A percentile compares a stretch with the other conserved stretches of the same genome.
phyloP scores from a whole-genome alignment of 2,113 vertebrate genomes.

The Murina feae region DNA sequence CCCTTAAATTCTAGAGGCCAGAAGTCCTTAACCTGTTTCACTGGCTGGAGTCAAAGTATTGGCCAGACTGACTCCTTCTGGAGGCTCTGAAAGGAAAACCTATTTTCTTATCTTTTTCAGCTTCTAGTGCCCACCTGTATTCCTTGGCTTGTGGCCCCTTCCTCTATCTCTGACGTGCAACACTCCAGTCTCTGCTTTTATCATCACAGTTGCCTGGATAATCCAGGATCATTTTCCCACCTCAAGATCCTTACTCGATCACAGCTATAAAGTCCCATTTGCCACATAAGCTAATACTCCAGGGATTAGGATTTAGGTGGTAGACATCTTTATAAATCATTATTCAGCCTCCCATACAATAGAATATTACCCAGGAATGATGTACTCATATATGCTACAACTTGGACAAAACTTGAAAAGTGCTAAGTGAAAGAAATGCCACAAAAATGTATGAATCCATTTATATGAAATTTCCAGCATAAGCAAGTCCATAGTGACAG shows the following conservation, averaged over 20 bases:
- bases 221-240: too few relatives aligned
- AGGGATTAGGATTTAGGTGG: neutral
- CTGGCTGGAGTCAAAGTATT: neutral
- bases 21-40: neutral
- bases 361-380: neutral
- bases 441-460: neutral
- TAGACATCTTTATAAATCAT: neutral
- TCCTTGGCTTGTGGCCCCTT: neutral
- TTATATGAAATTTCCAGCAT: neutral
- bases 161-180: neutral
- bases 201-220: neutral
- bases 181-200: neutral
- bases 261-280: neutral
- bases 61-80: neutral
- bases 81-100: neutral
- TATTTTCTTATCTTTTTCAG: neutral
- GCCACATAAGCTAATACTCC: neutral
- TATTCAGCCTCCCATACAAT: neutral
- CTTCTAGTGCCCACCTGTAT: neutral
- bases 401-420: neutral
- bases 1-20: neutral
- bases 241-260: neutral
- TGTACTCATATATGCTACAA: neutral
- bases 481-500: neutral
- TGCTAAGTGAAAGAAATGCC: neutral